These are phyloP conservation scores for Ceratothoa steindachneri DNA, from an alignment of 2,888 invertebrate genomes.

Conservation along the genomic window DNA sequence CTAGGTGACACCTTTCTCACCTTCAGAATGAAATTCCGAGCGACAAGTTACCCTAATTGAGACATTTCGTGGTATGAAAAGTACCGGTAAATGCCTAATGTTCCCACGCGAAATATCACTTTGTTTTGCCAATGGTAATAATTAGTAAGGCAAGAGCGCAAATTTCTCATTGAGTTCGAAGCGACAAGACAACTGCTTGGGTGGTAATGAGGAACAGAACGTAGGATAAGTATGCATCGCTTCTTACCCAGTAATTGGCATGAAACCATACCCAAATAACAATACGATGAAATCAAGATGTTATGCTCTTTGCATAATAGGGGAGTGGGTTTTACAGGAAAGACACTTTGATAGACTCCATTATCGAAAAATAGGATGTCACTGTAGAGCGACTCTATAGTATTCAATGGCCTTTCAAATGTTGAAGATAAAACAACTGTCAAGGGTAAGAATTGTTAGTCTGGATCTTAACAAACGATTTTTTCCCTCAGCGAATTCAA, in stretches of 20 bases:
- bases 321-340: no score
- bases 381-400: no score
- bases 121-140: neutral
- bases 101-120: neutral
- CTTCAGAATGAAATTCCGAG: neutral
- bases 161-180: neutral
- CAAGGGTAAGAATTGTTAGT: no score
- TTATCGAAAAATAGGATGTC: no score
- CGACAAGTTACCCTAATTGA: conserved; percentile 9
- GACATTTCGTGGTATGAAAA: conserved; percentile 6
- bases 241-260: neutral
- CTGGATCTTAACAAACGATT: no score
- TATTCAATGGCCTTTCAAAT: no score
- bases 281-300: neutral
- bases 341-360: no score
- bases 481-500: no score
- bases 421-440: no score
- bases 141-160: neutral
- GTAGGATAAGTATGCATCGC: no score
- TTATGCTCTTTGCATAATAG: no score
- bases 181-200: neutral
- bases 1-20: conserved; percentile 5
- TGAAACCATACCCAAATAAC: neutral
- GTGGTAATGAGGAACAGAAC: neutral
- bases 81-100: neutral